Conservation (phyloP, 2,888 invertebrate species). For the Imbricaverruca yamaguchii region DNA sequence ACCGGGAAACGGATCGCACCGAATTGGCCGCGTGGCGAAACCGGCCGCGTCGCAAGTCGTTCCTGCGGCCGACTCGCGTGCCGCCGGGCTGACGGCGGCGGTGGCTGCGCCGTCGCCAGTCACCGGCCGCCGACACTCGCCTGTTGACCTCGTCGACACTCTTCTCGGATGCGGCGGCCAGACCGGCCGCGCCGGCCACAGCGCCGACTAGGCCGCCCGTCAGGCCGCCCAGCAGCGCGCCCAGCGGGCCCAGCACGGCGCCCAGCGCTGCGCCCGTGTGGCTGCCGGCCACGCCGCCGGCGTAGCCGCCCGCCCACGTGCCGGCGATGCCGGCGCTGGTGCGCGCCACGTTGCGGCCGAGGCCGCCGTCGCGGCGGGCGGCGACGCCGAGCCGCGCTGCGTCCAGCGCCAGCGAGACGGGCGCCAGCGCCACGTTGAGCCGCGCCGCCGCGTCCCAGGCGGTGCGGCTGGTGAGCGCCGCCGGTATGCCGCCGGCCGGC, state of each 20-base stretch:
- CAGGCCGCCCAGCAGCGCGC: neutral
- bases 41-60: neutral
- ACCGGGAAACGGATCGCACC: no score
- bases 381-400: neutral
- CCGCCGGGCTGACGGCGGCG: neutral
- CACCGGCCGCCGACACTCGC: neutral
- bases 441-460: neutral
- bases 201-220: neutral
- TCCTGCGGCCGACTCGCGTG: neutral
- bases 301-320: constrained; percentile 8
- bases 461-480: constrained; percentile 1
- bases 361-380: neutral
- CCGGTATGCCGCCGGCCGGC: neutral
- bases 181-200: neutral
- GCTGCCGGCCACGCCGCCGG: constrained; percentile 6
- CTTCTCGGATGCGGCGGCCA: neutral
- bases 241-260: neutral
- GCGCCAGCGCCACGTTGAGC: constrained; percentile 1
- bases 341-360: constrained; percentile 6
- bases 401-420: neutral
- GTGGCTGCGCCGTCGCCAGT: neutral
- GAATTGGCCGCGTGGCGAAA: neutral
- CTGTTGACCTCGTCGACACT: neutral
- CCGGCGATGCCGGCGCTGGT: constrained; percentile 5
- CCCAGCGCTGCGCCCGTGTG: neutral